Conservation (phyloP, 2,797 vertebrate species). For the Rhabdomys pumilio region DNA sequence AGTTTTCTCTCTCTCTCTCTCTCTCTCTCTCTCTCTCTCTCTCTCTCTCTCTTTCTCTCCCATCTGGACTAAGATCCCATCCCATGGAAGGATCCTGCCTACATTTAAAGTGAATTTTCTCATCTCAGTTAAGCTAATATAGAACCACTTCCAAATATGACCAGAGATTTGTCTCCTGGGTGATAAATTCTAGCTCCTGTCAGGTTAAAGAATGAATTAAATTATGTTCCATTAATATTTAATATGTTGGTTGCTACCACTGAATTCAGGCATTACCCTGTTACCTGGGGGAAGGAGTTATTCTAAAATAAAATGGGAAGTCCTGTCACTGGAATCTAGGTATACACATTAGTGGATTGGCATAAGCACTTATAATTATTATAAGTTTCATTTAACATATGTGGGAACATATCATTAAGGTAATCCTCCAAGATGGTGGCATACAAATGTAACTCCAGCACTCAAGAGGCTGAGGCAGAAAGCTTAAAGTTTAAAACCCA, state of each 20-base stretch:
- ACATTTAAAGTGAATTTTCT: neutral
- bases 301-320: neutral
- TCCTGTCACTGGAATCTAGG: neutral
- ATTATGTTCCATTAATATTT: neutral
- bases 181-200: neutral
- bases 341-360: neutral
- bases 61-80: neutral
- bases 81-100: neutral
- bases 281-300: neutral
- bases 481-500: neutral
- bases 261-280: neutral
- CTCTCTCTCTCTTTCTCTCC: neutral
- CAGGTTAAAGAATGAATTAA: neutral
- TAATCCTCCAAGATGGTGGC: neutral
- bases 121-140: neutral
- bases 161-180: neutral
- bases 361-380: conserved; percentile 9
- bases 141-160: neutral
- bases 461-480: neutral
- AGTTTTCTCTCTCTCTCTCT: neutral
- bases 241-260: neutral
- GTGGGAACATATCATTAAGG: neutral
- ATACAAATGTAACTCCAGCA: neutral
- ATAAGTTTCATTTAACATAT: neutral
- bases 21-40: neutral